Percentiles rank a stretch among this genome's conserved stretches.
phyloP scores from a whole-genome alignment of 2,797 vertebrate species.

The Neostethus bicornis region DNA sequence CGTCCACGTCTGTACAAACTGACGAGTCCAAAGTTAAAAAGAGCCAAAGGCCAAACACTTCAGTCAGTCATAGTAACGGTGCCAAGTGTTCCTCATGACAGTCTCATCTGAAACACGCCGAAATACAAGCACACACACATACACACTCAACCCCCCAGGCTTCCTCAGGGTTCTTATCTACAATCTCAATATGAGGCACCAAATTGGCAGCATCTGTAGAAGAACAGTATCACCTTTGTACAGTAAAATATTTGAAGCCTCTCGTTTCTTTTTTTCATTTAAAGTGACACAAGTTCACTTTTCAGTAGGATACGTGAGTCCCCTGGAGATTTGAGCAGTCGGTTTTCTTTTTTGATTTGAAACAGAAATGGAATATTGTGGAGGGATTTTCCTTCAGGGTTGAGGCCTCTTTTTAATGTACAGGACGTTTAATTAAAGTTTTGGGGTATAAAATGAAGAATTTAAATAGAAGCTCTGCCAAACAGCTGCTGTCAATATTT shows the following conservation, averaged over 20 bases:
- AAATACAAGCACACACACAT: slow-evolving; percentile 5
- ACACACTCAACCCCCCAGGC: slow-evolving; percentile 18
- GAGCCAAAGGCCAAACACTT: slow-evolving; percentile 53
- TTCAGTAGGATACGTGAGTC: slow-evolving; percentile 13
- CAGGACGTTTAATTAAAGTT: not conserved
- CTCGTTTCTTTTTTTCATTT: slow-evolving; percentile 36
- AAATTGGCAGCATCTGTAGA: slow-evolving; percentile 15
- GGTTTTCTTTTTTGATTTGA: not conserved
- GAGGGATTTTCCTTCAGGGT: not conserved
- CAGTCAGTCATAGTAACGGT: slow-evolving; percentile 28
- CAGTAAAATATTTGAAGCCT: slow-evolving; percentile 29
- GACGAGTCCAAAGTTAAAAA: slow-evolving; percentile 27
- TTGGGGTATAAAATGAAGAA: not conserved
- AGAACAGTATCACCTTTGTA: slow-evolving; percentile 65
- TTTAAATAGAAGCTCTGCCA: not conserved
- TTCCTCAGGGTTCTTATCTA: slow-evolving; percentile 41
- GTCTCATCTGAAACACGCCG: slow-evolving; percentile 2
- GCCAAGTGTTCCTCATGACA: slow-evolving; percentile 38
- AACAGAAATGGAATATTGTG: not conserved
- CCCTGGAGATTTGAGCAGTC: slow-evolving; percentile 5
- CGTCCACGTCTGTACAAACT: slow-evolving; percentile 26
- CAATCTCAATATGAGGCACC: slow-evolving; percentile 39
- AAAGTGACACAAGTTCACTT: slow-evolving; percentile 26
- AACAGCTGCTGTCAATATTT: not conserved
- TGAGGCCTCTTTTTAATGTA: not conserved